Evolutionary conservation across 2,888 invertebrate genomes (phyloP).

Genomic region (Pammene aurita): DNA sequence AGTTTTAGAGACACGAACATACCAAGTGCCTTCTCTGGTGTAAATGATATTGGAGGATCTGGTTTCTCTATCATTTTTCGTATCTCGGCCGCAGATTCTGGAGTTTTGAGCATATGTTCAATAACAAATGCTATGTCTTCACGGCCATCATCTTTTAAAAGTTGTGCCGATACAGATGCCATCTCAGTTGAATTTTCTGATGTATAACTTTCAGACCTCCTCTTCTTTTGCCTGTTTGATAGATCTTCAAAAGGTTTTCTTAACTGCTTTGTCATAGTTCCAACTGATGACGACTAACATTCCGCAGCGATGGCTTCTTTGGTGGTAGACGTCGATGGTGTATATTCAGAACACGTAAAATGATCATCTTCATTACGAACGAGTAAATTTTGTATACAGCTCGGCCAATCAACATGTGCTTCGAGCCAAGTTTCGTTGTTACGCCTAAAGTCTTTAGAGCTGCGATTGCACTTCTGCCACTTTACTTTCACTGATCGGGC

Average conservation of each 20-base stretch:
- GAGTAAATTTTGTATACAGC: no score
- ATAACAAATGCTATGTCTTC: neutral
- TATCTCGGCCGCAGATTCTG: neutral
- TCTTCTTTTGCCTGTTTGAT: neutral
- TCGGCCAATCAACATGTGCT: no score
- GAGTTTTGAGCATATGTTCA: neutral
- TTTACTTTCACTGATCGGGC: no score
- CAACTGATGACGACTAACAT: neutral
- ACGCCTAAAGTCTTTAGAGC: no score
- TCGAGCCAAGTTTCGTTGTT: no score
- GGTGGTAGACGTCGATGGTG: no score
- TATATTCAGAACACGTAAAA: no score
- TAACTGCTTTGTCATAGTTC: neutral
- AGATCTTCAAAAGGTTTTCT: neutral
- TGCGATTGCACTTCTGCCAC: no score
- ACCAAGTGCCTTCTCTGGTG: neutral
- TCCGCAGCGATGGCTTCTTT: no score
- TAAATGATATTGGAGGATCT: neutral
- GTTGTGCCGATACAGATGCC: neutral
- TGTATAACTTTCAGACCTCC: neutral
- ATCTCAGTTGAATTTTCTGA: neutral
- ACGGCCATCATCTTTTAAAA: conserved; percentile 8
- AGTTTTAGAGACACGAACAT: neutral
- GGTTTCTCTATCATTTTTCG: neutral
- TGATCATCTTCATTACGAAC: no score